A percentile compares a stretch with the other conserved stretches of the same genome.
These are phyloP conservation scores for Calephelis virginiensis DNA, from an alignment of 1,140 invertebrate species.

Conservation along the genomic window DNA sequence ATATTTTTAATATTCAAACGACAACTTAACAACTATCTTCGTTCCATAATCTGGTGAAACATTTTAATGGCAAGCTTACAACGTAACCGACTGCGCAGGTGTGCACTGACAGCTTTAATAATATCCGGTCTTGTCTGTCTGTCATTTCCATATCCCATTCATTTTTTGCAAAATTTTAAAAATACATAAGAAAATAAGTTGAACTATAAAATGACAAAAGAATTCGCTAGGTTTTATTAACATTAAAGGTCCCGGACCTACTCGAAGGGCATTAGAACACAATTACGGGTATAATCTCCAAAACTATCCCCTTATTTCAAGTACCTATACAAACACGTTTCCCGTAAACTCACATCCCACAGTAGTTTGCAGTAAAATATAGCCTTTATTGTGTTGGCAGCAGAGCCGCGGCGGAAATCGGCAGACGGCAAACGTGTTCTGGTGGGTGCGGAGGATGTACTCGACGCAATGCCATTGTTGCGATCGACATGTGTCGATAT, in stretches of 20 bases:
- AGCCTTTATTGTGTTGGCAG: conserved; percentile 25
- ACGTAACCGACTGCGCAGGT: neutral
- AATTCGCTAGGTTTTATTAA: conserved; percentile 27
- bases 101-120: neutral
- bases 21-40: neutral
- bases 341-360: conserved; percentile 21
- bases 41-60: neutral
- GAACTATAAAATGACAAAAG: conserved; percentile 6
- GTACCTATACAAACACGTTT: conserved; percentile 59
- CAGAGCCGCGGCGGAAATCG: conserved; percentile 23
- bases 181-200: neutral
- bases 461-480: conserved; percentile 47
- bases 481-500: conserved; percentile 69
- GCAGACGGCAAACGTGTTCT: neutral
- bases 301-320: conserved; percentile 63
- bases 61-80: neutral
- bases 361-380: conserved; percentile 27
- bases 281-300: conserved; percentile 66
- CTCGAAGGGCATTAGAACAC: conserved; percentile 60
- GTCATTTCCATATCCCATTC: neutral
- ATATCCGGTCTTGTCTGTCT: conserved; percentile 3
- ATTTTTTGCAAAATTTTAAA: conserved; percentile 6
- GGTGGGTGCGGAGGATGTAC: conserved; percentile 45
- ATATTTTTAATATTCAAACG: too few species aligned
- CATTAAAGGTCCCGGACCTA: conserved; percentile 42